Conservation (phyloP, 2,888 invertebrate genomes). For the Noctuana brunneofusca region DNA sequence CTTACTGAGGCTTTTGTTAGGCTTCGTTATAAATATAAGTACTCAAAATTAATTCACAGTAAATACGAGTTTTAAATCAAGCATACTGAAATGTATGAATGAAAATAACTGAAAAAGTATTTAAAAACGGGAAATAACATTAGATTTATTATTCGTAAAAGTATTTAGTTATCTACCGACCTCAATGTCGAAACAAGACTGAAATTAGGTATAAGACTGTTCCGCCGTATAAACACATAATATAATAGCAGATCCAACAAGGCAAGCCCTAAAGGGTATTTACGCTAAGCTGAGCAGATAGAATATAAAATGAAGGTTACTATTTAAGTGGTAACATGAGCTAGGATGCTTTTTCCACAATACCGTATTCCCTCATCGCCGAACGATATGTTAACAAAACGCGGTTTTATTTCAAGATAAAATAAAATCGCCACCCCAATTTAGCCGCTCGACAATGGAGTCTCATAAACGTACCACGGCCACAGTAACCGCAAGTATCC, state of each 20-base stretch:
- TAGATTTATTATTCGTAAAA: neutral
- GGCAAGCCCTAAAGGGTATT: conserved; percentile 28
- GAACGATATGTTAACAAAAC: conserved; percentile 23
- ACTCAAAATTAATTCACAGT: too few relatives aligned
- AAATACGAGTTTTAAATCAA: neutral
- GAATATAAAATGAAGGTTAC: conserved; percentile 32
- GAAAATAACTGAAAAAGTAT: too few relatives aligned
- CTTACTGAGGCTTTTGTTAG: neutral
- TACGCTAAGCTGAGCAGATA: conserved; percentile 34
- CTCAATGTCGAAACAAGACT: conserved; percentile 8
- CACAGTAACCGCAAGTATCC: conserved; percentile 39
- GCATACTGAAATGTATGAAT: too few relatives aligned
- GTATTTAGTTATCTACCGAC: neutral
- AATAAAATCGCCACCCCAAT: conserved; percentile 30
- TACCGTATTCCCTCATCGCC: conserved; percentile 23
- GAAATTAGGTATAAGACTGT: neutral
- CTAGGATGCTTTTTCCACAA: conserved; percentile 30
- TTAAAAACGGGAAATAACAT: neutral
- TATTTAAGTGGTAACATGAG: conserved; percentile 31
- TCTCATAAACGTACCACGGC: conserved; percentile 25
- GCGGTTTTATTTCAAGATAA: conserved; percentile 24
- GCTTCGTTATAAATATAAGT: neutral
- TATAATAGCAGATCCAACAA: conserved; percentile 15
- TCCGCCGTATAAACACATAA: neutral
- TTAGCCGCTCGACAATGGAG: conserved; percentile 9